phyloP scores from a whole-genome alignment of 2,113 vertebrate species.

The Periophthalmodon schlosseri region DNA sequence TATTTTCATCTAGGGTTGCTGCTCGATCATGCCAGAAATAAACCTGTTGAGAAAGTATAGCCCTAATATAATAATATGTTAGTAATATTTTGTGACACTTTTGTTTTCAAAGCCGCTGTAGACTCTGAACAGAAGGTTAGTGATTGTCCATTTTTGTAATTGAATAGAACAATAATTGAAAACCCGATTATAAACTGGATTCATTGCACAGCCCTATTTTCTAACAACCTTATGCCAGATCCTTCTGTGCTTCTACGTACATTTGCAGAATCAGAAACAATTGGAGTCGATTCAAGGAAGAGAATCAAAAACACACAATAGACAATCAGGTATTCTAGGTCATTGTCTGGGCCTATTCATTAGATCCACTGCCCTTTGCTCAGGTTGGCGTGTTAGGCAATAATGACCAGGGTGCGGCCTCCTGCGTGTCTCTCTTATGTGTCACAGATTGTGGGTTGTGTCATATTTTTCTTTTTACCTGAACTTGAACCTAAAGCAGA shows the following conservation, averaged over 20 bases:
- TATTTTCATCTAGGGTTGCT: too few relatives aligned
- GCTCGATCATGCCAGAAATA: too few relatives aligned
- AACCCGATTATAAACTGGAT: too few relatives aligned
- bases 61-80: too few relatives aligned
- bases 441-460: not conserved
- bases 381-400: constrained; percentile 28
- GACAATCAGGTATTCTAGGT: not conserved
- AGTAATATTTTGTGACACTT: too few relatives aligned
- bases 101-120: too few relatives aligned
- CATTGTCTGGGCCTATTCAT: constrained; percentile 28
- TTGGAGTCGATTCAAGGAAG: not conserved
- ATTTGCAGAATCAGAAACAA: not conserved
- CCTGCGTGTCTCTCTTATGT: not conserved
- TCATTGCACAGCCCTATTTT: not conserved
- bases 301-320: not conserved
- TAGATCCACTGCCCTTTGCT: constrained; percentile 39
- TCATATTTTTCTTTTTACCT: not conserved
- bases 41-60: too few relatives aligned
- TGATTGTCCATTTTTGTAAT: too few relatives aligned
- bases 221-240: not conserved
- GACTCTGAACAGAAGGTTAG: too few relatives aligned
- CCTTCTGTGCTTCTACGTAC: not conserved
- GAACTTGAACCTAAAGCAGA: not conserved
- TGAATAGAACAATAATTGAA: too few relatives aligned
- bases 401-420: constrained; percentile 9